A percentile compares a stretch with the other conserved stretches of the same genome.
These are phyloP conservation scores for Arge pagana DNA, from an alignment of 2,888 invertebrate genomes.

Conservation along the genomic window DNA sequence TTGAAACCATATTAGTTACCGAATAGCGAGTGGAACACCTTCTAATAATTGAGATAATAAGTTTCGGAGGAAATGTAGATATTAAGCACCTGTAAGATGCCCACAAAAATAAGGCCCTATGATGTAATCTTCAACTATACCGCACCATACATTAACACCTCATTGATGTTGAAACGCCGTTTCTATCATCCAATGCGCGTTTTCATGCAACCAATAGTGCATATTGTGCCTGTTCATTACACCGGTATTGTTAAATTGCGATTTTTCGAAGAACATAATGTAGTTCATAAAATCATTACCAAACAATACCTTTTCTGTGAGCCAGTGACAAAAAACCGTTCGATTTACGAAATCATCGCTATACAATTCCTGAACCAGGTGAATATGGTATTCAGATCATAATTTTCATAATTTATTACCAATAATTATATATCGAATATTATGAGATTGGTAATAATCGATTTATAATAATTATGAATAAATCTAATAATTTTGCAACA, in stretches of 20 bases:
- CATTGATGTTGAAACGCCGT: constrained; percentile 3
- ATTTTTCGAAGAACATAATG: constrained; percentile 14
- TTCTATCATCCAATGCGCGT: constrained; percentile 3
- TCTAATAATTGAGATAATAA: neutral
- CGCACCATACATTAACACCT: constrained; percentile 6
- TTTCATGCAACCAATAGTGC: neutral
- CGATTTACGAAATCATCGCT: constrained; percentile 23
- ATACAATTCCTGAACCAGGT: constrained; percentile 19
- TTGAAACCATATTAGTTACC: neutral
- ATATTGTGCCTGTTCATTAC: constrained; percentile 6
- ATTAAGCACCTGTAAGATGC: neutral
- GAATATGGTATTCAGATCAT: constrained; percentile 18
- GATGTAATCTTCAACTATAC: constrained; percentile 1
- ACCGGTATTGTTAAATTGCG: constrained; percentile 6
- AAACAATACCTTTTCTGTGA: neutral
- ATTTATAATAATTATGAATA: too few relatives aligned
- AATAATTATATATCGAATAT: too few relatives aligned
- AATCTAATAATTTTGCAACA: too few relatives aligned
- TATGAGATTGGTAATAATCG: too few relatives aligned
- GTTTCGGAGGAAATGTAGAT: neutral
- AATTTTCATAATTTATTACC: too few relatives aligned
- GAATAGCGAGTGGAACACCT: neutral
- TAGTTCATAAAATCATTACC: neutral
- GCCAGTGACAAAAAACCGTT: constrained; percentile 21
- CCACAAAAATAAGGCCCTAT: constrained; percentile 4